A percentile compares a stretch with the other conserved stretches of the same genome.
Conservation (phyloP, 2,797 vertebrate species). For the Alcedo quadribrachys region DNA sequence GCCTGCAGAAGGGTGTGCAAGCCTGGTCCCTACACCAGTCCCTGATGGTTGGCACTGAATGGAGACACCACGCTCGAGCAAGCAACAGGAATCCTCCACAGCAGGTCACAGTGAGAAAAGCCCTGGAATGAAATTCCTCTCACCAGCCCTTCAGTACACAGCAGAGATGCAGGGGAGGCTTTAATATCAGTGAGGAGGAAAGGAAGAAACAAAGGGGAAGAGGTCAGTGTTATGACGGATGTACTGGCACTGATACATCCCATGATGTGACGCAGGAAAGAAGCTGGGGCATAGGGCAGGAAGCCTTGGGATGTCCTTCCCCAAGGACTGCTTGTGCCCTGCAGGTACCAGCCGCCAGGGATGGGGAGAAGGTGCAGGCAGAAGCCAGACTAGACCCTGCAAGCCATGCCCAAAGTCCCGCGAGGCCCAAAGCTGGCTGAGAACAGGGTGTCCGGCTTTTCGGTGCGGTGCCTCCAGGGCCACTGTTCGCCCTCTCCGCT, state of each 20-base stretch:
- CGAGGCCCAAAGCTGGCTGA: too few species aligned
- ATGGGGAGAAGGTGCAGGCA: background rate
- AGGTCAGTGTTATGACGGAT: accelerated
- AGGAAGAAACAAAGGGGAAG: too few species aligned
- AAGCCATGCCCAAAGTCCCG: background rate
- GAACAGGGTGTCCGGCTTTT: background rate
- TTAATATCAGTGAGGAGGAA: background rate
- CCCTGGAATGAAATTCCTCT: background rate
- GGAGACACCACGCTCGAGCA: background rate
- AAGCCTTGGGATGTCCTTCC: background rate
- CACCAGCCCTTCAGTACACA: background rate
- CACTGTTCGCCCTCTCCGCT: too few species aligned
- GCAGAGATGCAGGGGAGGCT: background rate
- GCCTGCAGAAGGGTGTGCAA: background rate
- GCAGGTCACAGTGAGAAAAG: accelerated
- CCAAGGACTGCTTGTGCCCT: too few species aligned
- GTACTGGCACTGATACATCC: accelerated
- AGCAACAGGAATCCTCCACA: background rate
- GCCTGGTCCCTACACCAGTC: background rate
- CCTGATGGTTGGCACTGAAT: too few species aligned
- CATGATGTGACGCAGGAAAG: accelerated
- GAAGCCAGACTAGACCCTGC: background rate
- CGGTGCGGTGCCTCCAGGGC: too few species aligned
- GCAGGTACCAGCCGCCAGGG: background rate
- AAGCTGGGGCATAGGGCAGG: accelerated